A percentile compares a stretch with the other conserved stretches of the same genome.
Evolutionary conservation across 1,140 invertebrate genomes (phyloP).

Genomic region (Homalodisca vitripennis): DNA sequence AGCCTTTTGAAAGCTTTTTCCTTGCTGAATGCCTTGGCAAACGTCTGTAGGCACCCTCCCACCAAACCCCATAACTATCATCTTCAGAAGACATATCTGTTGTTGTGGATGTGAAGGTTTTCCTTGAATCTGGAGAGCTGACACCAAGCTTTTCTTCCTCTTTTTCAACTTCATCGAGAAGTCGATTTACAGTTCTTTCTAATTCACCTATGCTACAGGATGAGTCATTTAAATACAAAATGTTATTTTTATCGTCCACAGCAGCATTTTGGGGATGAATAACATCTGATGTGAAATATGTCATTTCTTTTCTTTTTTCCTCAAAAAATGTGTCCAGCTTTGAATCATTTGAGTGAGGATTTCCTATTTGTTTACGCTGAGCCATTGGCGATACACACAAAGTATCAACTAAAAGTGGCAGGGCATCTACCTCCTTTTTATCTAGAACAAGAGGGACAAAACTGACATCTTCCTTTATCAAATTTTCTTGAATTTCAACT

Average conservation of each 20-base stretch:
- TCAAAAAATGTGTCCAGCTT: background rate
- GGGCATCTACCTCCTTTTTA: conserved; percentile 29
- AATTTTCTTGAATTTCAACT: conserved; percentile 37
- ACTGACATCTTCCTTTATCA: conserved; percentile 29
- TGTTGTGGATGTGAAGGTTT: background rate
- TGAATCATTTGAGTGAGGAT: background rate
- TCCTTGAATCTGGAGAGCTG: background rate
- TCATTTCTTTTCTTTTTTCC: background rate
- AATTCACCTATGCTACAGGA: conserved; percentile 33
- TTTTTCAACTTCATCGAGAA: conserved; percentile 39
- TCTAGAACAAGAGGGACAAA: conserved; percentile 31
- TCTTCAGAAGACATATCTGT: conserved; percentile 24
- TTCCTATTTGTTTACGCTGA: background rate
- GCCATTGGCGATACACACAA: conserved; percentile 21
- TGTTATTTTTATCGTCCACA: background rate
- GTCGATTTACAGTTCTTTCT: conserved; percentile 37
- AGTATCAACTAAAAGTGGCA: conserved; percentile 30
- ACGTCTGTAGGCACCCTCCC: conserved; percentile 47
- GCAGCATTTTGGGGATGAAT: background rate
- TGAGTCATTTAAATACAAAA: background rate
- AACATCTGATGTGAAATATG: background rate
- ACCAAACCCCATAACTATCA: conserved; percentile 44
- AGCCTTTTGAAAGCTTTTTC: background rate
- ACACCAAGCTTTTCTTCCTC: conserved; percentile 36
- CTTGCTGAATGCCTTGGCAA: conserved; percentile 13